These are phyloP conservation scores for Neodontobutis hainanensis DNA, from an alignment of 2,113 vertebrate genomes.

Conservation along the genomic window DNA sequence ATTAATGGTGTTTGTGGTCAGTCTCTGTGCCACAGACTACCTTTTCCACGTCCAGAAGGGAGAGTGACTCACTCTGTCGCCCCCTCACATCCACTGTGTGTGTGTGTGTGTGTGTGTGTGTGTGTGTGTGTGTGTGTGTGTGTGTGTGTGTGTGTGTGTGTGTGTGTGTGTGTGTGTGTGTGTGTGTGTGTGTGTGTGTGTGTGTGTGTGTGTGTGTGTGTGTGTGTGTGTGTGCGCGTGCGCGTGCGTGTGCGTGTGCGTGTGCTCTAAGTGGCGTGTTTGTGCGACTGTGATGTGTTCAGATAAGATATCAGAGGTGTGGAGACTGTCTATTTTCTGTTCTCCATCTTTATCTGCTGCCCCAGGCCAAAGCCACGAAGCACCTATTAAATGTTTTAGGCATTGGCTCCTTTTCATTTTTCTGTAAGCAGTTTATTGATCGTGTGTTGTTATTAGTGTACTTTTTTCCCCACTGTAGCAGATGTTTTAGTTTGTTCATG, in stretches of 20 bases:
- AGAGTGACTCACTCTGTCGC: conserved; percentile 66
- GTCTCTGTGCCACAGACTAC: conserved; percentile 46
- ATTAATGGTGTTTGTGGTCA: conserved; percentile 19
- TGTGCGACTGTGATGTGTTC: conserved; percentile 60
- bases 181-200: conserved; percentile 6
- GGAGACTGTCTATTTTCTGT: conserved; percentile 51
- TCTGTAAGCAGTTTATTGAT: background rate
- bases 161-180: background rate
- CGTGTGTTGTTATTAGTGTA: background rate
- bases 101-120: conserved; percentile 12
- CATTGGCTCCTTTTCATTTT: conserved; percentile 8
- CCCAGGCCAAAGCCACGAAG: conserved; percentile 28
- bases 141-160: conserved; percentile 9
- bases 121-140: conserved; percentile 11
- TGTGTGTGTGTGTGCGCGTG: background rate
- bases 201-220: conserved; percentile 11
- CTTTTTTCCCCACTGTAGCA: too few relatives aligned
- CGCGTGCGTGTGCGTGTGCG: conserved; percentile 7
- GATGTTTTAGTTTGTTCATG: too few relatives aligned
- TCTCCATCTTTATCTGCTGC: conserved; percentile 42
- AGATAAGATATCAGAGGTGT: conserved; percentile 65
- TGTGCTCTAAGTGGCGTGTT: conserved; percentile 33
- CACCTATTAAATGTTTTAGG: conserved; percentile 6
- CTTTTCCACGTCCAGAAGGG: conserved; percentile 57
- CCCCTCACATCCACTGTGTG: conserved; percentile 58